Evolutionary conservation across 1,140 invertebrate genomes (phyloP).

Genomic region (Acromyrmex heyeri): DNA sequence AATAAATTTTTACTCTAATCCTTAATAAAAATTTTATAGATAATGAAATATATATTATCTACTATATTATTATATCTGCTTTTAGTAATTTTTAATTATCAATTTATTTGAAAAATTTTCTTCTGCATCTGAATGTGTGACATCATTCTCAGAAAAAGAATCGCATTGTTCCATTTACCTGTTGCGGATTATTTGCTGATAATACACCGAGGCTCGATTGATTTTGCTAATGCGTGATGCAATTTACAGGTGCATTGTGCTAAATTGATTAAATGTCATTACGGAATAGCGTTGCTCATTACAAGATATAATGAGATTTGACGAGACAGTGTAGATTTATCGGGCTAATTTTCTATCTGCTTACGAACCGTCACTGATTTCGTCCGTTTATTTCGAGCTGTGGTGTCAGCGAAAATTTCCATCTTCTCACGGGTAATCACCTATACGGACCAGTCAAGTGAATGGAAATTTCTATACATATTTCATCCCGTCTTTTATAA

Average conservation of each 20-base stretch:
- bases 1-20: neutral
- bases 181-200: conserved; percentile 42
- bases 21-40: neutral
- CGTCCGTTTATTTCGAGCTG: conserved; percentile 27
- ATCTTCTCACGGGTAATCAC: conserved; percentile 55
- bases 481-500: conserved; percentile 56
- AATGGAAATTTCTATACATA: conserved; percentile 63
- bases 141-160: neutral
- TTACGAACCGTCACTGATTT: conserved; percentile 37
- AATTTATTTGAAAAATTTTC: neutral
- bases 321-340: conserved; percentile 51
- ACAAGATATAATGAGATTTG: conserved; percentile 55
- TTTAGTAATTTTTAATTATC: neutral
- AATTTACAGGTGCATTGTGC: conserved; percentile 45
- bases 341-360: conserved; percentile 41
- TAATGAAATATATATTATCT: no score
- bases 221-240: conserved; percentile 49
- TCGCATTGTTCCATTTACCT: conserved; percentile 5
- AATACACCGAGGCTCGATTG: conserved; percentile 36
- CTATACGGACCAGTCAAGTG: conserved; percentile 12
- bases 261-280: conserved; percentile 58
- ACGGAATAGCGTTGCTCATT: conserved; percentile 47
- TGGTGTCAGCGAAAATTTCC: conserved; percentile 44
- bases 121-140: neutral
- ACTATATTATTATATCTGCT: neutral